Percentiles rank a stretch among this genome's conserved stretches.
These are phyloP conservation scores for Pipa parva DNA, from an alignment of 2,113 vertebrate species.

Conservation along the genomic window DNA sequence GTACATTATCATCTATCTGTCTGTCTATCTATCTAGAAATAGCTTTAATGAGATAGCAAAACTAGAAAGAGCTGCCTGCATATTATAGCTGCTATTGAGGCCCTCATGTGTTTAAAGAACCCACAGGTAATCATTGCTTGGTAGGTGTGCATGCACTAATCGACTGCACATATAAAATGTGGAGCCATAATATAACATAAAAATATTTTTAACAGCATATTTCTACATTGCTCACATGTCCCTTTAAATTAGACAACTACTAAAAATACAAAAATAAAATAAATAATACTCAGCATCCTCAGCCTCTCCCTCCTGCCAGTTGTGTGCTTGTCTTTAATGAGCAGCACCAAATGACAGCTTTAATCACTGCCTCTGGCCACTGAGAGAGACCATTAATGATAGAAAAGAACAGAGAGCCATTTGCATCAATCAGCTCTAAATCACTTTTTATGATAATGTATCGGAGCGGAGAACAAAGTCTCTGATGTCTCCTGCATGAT, in stretches of 20 bases:
- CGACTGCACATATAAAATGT: too few species aligned
- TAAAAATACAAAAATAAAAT: constrained; percentile 14
- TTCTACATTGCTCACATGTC: background rate
- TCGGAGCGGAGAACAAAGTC: constrained; percentile 83
- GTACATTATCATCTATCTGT: too few species aligned
- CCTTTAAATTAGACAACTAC: constrained; percentile 29
- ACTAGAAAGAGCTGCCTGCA: too few species aligned
- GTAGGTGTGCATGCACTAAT: too few species aligned
- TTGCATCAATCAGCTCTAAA: constrained; percentile 99
- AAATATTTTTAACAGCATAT: too few species aligned
- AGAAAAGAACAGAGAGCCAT: constrained; percentile 96
- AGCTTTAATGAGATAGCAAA: too few species aligned
- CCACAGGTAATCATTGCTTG: too few species aligned
- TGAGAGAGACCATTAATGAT: constrained; percentile 95
- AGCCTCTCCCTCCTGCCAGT: constrained; percentile 68
- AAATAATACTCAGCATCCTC: constrained; percentile 50
- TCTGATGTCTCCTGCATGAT: constrained; percentile 88
- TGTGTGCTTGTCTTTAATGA: constrained; percentile 87
- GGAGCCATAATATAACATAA: too few species aligned
- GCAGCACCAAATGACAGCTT: constrained; percentile 98
- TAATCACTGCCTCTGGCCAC: constrained; percentile 98
- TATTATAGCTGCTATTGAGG: too few species aligned
- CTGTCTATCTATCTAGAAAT: too few species aligned
- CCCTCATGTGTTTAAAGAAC: too few species aligned
- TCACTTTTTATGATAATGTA: constrained; percentile 99